Base-by-base conservation (phyloP, 1,140 invertebrate genomes). In the Lethrus apterus region DNA sequence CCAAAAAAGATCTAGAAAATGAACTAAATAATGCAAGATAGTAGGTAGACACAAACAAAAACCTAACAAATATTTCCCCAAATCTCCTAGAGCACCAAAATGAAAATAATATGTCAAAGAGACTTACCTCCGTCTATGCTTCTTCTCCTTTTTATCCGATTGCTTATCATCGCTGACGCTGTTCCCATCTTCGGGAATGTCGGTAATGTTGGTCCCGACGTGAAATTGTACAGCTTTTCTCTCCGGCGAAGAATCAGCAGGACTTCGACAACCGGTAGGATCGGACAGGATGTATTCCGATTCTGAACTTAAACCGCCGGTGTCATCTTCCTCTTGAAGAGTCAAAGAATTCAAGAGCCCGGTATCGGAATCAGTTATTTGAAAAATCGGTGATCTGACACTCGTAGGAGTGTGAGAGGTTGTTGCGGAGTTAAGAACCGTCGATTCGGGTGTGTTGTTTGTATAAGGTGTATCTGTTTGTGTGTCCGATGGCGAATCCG, bases 171-270 rank as follows among this genome's bases (percentile, higher is more conserved):
- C n/a, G n/a, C n/a, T n/a, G 5, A 18, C 44, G 4, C 17, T 30
- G 31, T 20, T 36, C 7, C 31, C 35, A 7, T 47, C 21, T 11
- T 13, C 14, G 24, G 24, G 19, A 33, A 11, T 20, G 7, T 17
- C 30, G 18, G 18, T 40, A 35, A 42, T 43, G 8, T 35, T 23
- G 3, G 10, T 34, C 24, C 14, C 14, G 4, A 31, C 3, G 4
- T 54, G 34, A 54, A 68, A 69, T 33, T 67, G 66, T 17, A 69
- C 67, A 40, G 64, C 61, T 42, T 58, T 58, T 19, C 67, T 66
- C 3, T 63, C 60, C 4, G 58, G 60, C 20, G 42, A 45, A 34
- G 54, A 48, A 29, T 56, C 44, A 14, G 49, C 46, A 44, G 49
- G 48, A 40, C 49, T 36, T 4, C 45, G 44, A 46, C 60, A 63